Evolutionary conservation across 2,113 vertebrate species (phyloP), one percentile per base, ranked within the genome.

Genomic region (Xenotilapia caudafasciata): DNA sequence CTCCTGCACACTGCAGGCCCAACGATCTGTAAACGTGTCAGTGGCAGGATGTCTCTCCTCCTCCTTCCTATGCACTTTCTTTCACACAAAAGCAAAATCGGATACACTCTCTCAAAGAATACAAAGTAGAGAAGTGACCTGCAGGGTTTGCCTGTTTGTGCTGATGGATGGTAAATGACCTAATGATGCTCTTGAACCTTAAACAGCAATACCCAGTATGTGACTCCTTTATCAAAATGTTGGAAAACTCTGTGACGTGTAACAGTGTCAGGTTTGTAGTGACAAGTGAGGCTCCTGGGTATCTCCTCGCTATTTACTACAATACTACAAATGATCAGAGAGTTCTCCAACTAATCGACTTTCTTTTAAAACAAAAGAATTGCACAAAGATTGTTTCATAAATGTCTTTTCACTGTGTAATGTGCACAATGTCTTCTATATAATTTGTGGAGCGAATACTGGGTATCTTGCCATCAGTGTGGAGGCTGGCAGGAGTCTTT

Each of bases 401-500:
- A 88, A 85, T 55, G 83, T 65, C 68, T 56, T 88, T 93, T 92
- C 87, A 90, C 45, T 23, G 55, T 75, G 31, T 70, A 83, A 84
- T 75, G 79, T 88, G 87, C 77, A 91, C 85, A 91, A 88, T 73
- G 62, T 83, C 86, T 68, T 90, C 68, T 62, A 86, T 91, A 84
- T 86, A 81, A 84, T 86, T 94, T 81, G 70, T 73, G 73, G 58
- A 88, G 38, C 11, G 89, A 89, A 70, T 86, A 86, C 85, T 90
- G 89, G 80, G 94, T 97, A 97, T 97, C 96, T 97, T 94, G 92
- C 94, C 95, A 96, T 97, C 96, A 96, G 95, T 91, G 90, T 95
- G 92, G 93, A 97, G 95, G 95, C 94, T 96, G 95, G 95, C 94
- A 96, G 96, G 82, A 93, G 92, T 94, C 96, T 97, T 97, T 97